A percentile compares a stretch with the other conserved stretches of the same genome.
Evolutionary conservation across 1,140 invertebrate species (phyloP).

Genomic region (Hylaeus anthracinus): DNA sequence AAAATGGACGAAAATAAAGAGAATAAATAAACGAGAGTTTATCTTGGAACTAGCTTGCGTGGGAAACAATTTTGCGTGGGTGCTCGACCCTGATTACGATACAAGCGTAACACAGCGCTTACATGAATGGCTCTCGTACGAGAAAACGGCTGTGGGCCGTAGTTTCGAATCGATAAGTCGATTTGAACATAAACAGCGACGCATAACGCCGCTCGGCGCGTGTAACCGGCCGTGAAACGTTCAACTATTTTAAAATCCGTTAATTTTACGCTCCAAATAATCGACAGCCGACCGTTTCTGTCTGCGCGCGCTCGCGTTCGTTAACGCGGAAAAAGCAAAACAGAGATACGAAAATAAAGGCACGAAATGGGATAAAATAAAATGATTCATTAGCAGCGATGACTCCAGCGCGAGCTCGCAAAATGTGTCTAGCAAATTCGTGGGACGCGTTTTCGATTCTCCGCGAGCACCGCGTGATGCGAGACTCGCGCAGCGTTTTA

Average conservation of each 20-base stretch:
- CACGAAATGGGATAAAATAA: not conserved
- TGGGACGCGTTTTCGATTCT: not conserved
- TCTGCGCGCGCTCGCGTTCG: not conserved
- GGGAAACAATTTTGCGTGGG: conserved; percentile 57
- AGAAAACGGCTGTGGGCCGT: conserved; percentile 53
- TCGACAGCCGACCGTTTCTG: conserved; percentile 12
- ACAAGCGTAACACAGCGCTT: conserved; percentile 55
- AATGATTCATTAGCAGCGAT: not conserved
- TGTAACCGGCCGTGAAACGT: conserved; percentile 3
- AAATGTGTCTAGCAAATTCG: not conserved
- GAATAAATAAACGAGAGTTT: conserved; percentile 35
- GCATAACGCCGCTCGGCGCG: conserved; percentile 27
- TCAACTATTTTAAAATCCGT: conserved; percentile 55
- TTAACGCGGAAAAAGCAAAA: not conserved
- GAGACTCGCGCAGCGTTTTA: not conserved
- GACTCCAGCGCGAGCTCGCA: no score
- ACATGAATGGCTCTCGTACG: conserved; percentile 62
- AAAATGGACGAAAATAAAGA: no score
- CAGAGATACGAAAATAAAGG: not conserved
- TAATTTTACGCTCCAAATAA: conserved; percentile 48
- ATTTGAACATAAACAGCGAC: conserved; percentile 56
- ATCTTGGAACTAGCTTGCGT: conserved; percentile 40
- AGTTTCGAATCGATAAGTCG: conserved; percentile 60
- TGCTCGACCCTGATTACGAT: conserved; percentile 62
- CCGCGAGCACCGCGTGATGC: not conserved